Evolutionary conservation across 2,113 vertebrate genomes (phyloP).

Genomic region (Tonatia bakeri): DNA sequence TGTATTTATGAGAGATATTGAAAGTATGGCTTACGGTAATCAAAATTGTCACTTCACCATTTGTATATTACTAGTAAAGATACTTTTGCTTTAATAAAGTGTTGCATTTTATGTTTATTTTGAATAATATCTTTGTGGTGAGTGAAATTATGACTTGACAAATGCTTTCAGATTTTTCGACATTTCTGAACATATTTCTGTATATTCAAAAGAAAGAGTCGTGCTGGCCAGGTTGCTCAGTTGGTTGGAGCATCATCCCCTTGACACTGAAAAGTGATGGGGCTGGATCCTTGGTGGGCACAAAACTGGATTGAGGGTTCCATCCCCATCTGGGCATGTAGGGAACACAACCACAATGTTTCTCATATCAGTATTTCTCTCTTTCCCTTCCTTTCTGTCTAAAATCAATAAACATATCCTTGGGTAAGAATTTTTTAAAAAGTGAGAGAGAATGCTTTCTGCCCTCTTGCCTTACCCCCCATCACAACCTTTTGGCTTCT

Average conservation of each 20-base stretch:
- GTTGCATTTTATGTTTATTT: slow-evolving; percentile 79
- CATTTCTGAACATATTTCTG: not conserved
- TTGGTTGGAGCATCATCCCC: not conserved
- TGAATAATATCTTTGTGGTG: slow-evolving; percentile 59
- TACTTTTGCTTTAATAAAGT: slow-evolving; percentile 86
- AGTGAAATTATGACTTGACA: slow-evolving; percentile 27
- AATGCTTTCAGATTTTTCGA: not conserved
- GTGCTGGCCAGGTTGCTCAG: not conserved
- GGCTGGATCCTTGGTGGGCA: no score
- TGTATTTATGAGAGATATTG: slow-evolving; percentile 87
- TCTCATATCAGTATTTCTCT: no score
- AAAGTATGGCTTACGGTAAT: slow-evolving; percentile 85
- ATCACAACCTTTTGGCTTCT: not conserved
- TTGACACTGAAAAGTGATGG: not conserved
- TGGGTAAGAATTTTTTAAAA: no score
- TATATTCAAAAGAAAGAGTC: not conserved
- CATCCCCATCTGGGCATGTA: no score
- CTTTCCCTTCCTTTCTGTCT: no score
- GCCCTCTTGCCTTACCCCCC: not conserved
- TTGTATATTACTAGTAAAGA: slow-evolving; percentile 89
- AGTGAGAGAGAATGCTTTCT: not conserved
- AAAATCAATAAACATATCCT: no score
- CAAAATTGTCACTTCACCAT: slow-evolving; percentile 86
- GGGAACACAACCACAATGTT: no score
- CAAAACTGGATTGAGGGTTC: no score